Evolutionary conservation across 2,797 vertebrate species (phyloP), one percentile per base, ranked within the genome.

Genomic region (Aplochiton taeniatus): DNA sequence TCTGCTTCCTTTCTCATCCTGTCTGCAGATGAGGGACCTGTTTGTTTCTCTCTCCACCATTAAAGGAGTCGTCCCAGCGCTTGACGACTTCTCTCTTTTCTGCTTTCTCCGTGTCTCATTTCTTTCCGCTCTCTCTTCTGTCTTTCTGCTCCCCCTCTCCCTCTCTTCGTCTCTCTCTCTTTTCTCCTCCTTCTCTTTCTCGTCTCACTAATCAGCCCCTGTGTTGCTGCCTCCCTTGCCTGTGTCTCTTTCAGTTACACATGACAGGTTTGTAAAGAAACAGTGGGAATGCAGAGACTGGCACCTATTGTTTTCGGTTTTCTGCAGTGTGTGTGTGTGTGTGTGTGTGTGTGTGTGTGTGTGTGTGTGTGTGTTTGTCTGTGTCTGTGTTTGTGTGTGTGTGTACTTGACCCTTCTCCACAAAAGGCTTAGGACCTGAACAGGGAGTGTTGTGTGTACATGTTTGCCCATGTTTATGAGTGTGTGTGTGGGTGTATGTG

Each of bases 321-420:
- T 83, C 87, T 87, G 82, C 78, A 68, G 77, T 66, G 79, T 81
- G 41, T 75, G 73, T 68, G 67, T 70, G 58, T 55, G 53, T 53
- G 17, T 56, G 41, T 17, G 6, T 8, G 9, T 68, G 69, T 47
- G 60, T 42, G 46, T 43, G 47, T 43, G 13, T 55, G 45, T 55
- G 45, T 63, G 47, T 58, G 47, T 46, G 47, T 52, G 61, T 51
- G 44, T 55, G 54, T 56, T 56, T 52, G 47, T 61, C 57, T 46
- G 55, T 66, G 52, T 46, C 52, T 58, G 58, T 41, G 19, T 51
- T 48, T 65, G 68, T 74, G 54, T 70, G 65, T 74, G 63, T 77
- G 80, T 84, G 80, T 85, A 83, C 84, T 84, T 88, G 84, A 88
- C 87, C 86, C 86, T 79, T 81, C 66, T 50, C 79, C 77, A 85